Conservation (phyloP, 2,113 vertebrate species). For the Clarias macrocephalus region DNA sequence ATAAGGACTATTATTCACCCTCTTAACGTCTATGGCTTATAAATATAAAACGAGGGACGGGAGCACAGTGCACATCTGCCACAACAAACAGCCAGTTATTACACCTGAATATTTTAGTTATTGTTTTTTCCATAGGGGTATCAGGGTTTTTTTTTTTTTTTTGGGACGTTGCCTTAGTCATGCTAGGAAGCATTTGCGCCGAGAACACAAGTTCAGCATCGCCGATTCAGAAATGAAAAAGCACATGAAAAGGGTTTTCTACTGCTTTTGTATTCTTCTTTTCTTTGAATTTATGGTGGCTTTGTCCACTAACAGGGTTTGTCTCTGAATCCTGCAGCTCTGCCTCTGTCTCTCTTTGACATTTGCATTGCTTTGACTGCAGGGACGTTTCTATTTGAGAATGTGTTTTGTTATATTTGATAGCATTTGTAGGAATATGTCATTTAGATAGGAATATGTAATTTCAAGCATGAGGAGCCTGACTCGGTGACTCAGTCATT, state of each 20-base stretch:
- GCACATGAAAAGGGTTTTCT: not conserved
- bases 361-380: not conserved
- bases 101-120: not conserved
- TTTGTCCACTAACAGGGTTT: not conserved
- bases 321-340: not conserved
- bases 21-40: conserved; percentile 8
- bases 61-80: conserved; percentile 5
- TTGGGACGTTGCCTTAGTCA: not conserved
- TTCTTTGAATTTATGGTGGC: not conserved
- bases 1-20: conserved; percentile 20
- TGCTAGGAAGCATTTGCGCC: not conserved
- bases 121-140: not conserved
- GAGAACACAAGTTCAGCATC: not conserved
- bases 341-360: too few species aligned
- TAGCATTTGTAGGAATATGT: not conserved
- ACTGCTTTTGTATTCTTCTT: not conserved
- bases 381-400: not conserved
- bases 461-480: not conserved
- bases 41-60: not conserved
- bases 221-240: too few species aligned
- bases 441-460: not conserved
- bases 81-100: not conserved
- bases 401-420: not conserved
- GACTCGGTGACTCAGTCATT: not conserved
- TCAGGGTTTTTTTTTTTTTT: not conserved